A percentile compares a stretch with the other conserved stretches of the same genome.
phyloP scores from a whole-genome alignment of 2,888 invertebrate genomes.

The Opisthograptis luteolata region DNA sequence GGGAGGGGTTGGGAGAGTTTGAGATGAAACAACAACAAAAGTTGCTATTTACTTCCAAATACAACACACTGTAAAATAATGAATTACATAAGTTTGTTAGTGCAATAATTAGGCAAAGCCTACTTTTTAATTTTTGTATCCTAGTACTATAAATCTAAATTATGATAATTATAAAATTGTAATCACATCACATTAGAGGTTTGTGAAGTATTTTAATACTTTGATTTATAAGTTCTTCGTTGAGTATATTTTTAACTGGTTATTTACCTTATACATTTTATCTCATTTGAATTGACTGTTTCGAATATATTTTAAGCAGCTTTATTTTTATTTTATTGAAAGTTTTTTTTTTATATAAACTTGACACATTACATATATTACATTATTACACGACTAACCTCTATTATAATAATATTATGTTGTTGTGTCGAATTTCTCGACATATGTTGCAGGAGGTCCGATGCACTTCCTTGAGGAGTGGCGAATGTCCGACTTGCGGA shows the following conservation, averaged over 20 bases:
- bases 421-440: no score
- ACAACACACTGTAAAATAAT: conserved; percentile 68
- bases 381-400: no score
- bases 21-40: conserved; percentile 26
- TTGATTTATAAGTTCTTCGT: conserved; percentile 14
- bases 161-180: conserved; percentile 46
- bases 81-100: conserved; percentile 75
- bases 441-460: no score
- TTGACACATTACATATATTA: no score
- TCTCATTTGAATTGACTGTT: conserved; percentile 52
- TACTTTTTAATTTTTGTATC: conserved; percentile 75
- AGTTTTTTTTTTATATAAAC: no score
- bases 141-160: conserved; percentile 69
- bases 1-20: conserved; percentile 22
- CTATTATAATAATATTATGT: no score
- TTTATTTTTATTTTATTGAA: no score
- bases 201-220: conserved; percentile 25
- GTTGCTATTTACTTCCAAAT: conserved; percentile 63
- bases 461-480: no score
- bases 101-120: conserved; percentile 84
- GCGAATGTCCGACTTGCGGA: no score
- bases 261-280: conserved; percentile 8
- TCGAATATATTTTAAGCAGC: conserved; percentile 58
- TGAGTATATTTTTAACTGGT: conserved; percentile 14
- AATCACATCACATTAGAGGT: conserved; percentile 44